Evolutionary conservation across 2,113 vertebrate species (phyloP).

Genomic region (Ochotona princeps): DNA sequence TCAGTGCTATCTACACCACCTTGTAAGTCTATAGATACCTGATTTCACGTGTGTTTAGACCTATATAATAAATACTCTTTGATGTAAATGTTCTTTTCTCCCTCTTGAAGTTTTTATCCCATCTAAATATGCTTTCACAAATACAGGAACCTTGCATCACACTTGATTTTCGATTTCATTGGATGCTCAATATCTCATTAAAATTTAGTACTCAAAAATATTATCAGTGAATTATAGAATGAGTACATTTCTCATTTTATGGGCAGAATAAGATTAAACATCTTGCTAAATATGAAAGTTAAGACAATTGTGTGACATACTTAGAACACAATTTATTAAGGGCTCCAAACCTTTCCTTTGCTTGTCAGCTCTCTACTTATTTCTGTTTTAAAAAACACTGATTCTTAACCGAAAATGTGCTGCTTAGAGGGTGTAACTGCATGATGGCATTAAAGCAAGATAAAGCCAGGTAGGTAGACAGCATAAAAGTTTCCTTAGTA

Average conservation of each 20-base stretch:
- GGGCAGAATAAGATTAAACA: neutral
- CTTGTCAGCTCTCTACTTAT: neutral
- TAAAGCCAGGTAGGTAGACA: neutral
- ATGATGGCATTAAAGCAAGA: no score
- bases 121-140: neutral
- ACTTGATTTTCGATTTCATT: neutral
- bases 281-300: neutral
- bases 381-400: neutral
- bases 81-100: no score
- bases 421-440: neutral
- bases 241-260: neutral
- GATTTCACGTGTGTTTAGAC: no score
- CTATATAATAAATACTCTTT: neutral
- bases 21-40: no score
- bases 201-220: no score
- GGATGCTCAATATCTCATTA: no score
- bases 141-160: neutral
- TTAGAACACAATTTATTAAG: no score
- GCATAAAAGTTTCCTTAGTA: neutral
- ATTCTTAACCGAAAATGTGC: neutral
- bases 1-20: no score
- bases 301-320: neutral
- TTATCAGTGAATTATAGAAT: neutral
- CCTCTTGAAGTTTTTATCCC: neutral
- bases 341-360: neutral